A percentile compares a stretch with the other conserved stretches of the same genome.
These are phyloP conservation scores for Latheticus oryzae DNA, from an alignment of 2,888 invertebrate species.

Conservation along the genomic window DNA sequence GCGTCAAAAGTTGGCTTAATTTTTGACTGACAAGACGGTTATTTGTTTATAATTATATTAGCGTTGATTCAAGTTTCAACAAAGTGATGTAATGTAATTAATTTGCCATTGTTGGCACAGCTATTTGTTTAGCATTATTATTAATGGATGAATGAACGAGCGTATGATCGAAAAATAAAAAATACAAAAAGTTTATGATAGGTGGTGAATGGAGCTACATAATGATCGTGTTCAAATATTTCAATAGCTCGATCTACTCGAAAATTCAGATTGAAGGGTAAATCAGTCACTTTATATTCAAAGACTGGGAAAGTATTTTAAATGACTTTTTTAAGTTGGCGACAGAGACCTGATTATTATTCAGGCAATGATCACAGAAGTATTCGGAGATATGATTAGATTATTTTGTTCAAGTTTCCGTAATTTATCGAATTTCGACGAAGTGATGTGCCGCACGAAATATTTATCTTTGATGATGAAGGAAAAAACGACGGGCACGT, in stretches of 20 bases:
- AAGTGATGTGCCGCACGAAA: constrained; percentile 11
- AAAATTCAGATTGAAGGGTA: constrained; percentile 43
- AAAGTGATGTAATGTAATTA: constrained; percentile 5
- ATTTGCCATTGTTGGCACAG: constrained; percentile 1
- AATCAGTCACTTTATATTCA: constrained; percentile 60
- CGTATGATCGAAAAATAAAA: constrained; percentile 13
- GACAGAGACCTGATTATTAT: constrained; percentile 43
- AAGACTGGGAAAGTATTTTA: constrained; percentile 53
- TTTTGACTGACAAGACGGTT: constrained; percentile 15
- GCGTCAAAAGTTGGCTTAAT: constrained; percentile 16
- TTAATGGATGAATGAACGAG: neutral
- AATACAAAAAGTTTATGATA: too few relatives aligned
- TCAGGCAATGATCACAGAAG: constrained; percentile 42
- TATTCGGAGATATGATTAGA: constrained; percentile 43
- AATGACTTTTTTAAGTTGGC: constrained; percentile 51
- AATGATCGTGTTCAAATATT: constrained; percentile 40
- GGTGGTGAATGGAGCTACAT: constrained; percentile 2
- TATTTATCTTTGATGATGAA: constrained; percentile 21
- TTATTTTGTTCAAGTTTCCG: constrained; percentile 37
- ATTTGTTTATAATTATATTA: constrained; percentile 16
- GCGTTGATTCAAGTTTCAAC: constrained; percentile 10
- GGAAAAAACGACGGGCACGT: constrained; percentile 11
- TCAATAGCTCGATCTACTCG: constrained; percentile 35
- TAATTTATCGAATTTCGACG: constrained; percentile 37
- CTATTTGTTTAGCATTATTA: constrained; percentile 6